Conservation (phyloP, 1,140 invertebrate genomes). For the Hycleus cichorii region DNA sequence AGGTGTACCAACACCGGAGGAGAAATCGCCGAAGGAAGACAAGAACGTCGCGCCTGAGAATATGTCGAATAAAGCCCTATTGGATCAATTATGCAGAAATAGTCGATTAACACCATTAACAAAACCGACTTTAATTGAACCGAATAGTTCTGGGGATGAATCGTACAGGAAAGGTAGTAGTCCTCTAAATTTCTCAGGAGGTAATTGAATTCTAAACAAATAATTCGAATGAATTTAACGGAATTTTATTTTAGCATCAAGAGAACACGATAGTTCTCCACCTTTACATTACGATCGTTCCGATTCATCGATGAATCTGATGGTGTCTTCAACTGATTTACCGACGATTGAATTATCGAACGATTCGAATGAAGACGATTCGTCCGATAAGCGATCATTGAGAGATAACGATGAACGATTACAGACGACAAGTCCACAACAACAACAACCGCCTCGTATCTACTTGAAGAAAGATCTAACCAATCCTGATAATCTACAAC, state of each 20-base stretch:
- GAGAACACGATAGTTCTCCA: slow-evolving; percentile 15
- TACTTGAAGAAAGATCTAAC: slow-evolving; percentile 50
- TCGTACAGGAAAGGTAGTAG: slow-evolving; percentile 33
- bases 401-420: slow-evolving; percentile 10
- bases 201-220: background rate
- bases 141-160: slow-evolving; percentile 36
- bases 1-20: slow-evolving; percentile 41
- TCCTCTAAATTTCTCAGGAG: slow-evolving; percentile 33
- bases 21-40: slow-evolving; percentile 34
- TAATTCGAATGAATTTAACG: slow-evolving; percentile 5
- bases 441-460: slow-evolving; percentile 41
- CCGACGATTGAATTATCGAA: slow-evolving; percentile 38
- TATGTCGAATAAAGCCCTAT: slow-evolving; percentile 55
- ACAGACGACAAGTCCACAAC: slow-evolving; percentile 27
- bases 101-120: slow-evolving; percentile 50
- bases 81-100: slow-evolving; percentile 64
- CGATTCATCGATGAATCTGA: slow-evolving; percentile 26
- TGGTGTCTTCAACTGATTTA: slow-evolving; percentile 11
- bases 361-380: slow-evolving; percentile 30
- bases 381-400: slow-evolving; percentile 25
- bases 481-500: slow-evolving; percentile 45
- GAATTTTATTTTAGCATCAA: slow-evolving; percentile 5
- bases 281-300: slow-evolving; percentile 19
- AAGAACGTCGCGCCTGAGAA: slow-evolving; percentile 42
- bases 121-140: slow-evolving; percentile 28